A percentile compares a stretch with the other conserved stretches of the same genome.
These are phyloP conservation scores for Taphrorychus bicolor DNA, from an alignment of 2,888 invertebrate species.

Conservation along the genomic window DNA sequence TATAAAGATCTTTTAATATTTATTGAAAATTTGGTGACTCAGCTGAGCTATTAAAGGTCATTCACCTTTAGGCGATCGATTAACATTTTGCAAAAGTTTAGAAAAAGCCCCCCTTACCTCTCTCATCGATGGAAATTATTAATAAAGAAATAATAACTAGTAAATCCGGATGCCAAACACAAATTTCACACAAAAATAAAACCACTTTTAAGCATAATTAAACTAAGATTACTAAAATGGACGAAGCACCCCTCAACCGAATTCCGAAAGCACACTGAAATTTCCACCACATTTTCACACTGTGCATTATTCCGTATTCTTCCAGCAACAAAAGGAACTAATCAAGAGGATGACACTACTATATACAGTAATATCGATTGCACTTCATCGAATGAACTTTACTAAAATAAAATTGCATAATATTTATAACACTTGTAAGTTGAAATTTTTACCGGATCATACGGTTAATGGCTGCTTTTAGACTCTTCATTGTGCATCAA, in stretches of 20 bases:
- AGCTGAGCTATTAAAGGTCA: too few species aligned
- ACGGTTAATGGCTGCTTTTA: background rate
- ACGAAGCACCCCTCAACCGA: too few species aligned
- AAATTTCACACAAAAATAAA: background rate
- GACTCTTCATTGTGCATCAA: too few species aligned
- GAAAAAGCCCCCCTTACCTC: too few species aligned
- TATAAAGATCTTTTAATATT: too few species aligned
- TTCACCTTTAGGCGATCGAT: too few species aligned
- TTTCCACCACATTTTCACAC: background rate
- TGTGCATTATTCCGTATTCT: background rate
- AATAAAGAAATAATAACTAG: too few species aligned
- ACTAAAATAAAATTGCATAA: background rate
- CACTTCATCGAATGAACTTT: constrained; percentile 2
- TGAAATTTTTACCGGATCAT: background rate
- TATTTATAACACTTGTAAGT: background rate
- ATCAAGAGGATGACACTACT: constrained; percentile 19
- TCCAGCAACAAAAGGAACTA: background rate
- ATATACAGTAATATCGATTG: constrained; percentile 20
- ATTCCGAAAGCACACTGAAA: constrained; percentile 15
- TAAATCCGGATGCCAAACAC: too few species aligned
- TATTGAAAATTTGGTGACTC: too few species aligned
- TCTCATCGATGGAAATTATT: too few species aligned
- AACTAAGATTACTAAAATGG: too few species aligned
- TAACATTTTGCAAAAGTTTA: too few species aligned
- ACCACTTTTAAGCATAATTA: background rate